Evolutionary conservation across 1,140 invertebrate genomes (phyloP).

Genomic region (Procambarus clarkii): DNA sequence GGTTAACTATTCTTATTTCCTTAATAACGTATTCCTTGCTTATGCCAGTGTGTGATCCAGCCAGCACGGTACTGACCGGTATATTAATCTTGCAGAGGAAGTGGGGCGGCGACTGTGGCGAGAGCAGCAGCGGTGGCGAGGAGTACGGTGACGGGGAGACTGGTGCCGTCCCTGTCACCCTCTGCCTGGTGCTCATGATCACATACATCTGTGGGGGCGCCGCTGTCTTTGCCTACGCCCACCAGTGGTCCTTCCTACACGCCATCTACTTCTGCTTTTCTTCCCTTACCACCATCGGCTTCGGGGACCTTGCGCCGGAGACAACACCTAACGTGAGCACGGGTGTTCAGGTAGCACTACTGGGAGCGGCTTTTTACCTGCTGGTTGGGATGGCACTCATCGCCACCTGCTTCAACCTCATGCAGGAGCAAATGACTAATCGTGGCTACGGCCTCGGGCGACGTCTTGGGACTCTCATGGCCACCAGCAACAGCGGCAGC

Average conservation of each 20-base stretch:
- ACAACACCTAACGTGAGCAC: slow-evolving; percentile 74
- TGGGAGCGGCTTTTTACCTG: slow-evolving; percentile 91
- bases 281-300: slow-evolving; percentile 93
- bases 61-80: not conserved
- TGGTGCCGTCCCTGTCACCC: slow-evolving; percentile 67
- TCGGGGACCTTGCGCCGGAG: slow-evolving; percentile 93
- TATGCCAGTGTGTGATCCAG: no score
- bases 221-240: slow-evolving; percentile 88
- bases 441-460: slow-evolving; percentile 75
- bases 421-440: slow-evolving; percentile 92
- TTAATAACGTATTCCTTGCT: no score
- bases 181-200: slow-evolving; percentile 78
- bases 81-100: slow-evolving; percentile 34
- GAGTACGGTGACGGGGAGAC: slow-evolving; percentile 24
- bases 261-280: slow-evolving; percentile 97
- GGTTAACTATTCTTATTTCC: no score
- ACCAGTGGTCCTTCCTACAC: slow-evolving; percentile 91
- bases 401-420: slow-evolving; percentile 98
- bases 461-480: slow-evolving; percentile 73
- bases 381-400: slow-evolving; percentile 96
- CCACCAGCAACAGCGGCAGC: slow-evolving; percentile 28
- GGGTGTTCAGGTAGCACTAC: slow-evolving; percentile 83
- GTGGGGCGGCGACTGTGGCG: slow-evolving; percentile 42
- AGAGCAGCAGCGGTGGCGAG: slow-evolving; percentile 26
- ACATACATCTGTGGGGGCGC: slow-evolving; percentile 92